phyloP scores from a whole-genome alignment of 2,113 vertebrate species.

The Lontra canadensis region DNA sequence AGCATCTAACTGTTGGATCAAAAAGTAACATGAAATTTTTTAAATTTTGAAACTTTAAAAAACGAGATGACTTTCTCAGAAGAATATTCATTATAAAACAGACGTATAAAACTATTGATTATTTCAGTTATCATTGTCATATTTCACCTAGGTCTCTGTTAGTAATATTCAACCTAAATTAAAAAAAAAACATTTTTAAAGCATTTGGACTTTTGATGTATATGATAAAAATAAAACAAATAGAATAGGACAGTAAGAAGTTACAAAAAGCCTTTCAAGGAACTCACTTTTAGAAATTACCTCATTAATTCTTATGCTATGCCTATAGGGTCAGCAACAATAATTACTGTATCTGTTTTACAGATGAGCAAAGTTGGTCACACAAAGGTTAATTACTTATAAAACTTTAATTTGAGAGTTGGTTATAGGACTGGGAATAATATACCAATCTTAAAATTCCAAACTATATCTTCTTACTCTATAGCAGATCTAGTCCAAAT shows the following conservation, averaged over 20 bases:
- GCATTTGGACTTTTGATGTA: neutral
- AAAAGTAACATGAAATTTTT: neutral
- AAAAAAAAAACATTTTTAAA: neutral
- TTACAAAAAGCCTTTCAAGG: constrained; percentile 1
- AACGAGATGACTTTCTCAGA: neutral
- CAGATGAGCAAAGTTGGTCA: constrained; percentile 55
- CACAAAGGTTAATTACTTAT: constrained; percentile 65
- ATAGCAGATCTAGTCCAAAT: neutral
- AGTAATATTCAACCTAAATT: neutral
- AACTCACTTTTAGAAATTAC: neutral
- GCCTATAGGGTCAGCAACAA: neutral
- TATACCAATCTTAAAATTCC: neutral
- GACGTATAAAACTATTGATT: neutral
- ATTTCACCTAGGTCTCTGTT: neutral
- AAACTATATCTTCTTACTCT: neutral
- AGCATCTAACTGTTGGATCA: neutral
- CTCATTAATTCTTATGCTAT: constrained; percentile 51
- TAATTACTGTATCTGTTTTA: constrained; percentile 56
- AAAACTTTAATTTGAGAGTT: constrained; percentile 45
- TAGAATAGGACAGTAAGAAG: neutral
- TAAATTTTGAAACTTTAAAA: neutral
- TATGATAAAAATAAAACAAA: constrained; percentile 6
- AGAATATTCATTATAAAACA: neutral
- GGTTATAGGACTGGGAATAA: neutral
- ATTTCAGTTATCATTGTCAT: neutral